A percentile compares a stretch with the other conserved stretches of the same genome.
phyloP scores from a whole-genome alignment of 37 sponge, comb jelly and placozoan species.

The Aphrocallistes beatrix region DNA sequence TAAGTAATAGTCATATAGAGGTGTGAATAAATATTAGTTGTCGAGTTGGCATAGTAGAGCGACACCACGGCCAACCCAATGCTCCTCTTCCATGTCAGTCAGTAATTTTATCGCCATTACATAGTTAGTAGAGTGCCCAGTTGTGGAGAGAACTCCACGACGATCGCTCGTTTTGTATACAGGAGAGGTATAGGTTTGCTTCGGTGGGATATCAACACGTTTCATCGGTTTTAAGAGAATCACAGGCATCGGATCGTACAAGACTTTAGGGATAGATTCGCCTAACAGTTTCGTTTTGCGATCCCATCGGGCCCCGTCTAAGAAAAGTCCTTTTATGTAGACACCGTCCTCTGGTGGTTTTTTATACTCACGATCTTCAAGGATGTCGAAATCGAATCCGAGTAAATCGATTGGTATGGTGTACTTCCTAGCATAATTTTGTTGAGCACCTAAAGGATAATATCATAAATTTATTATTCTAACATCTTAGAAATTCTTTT shows the following conservation, averaged over 20 bases:
- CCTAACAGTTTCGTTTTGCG: conserved; percentile 71
- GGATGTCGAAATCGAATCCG: conserved; percentile 88
- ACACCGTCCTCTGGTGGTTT: conserved; percentile 93
- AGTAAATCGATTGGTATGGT: conserved; percentile 96
- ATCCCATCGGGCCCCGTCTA: conserved; percentile 96
- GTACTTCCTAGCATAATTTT: conserved; percentile 95
- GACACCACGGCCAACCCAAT: conserved; percentile 95
- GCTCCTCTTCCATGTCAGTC: conserved; percentile 82
- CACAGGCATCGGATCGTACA: conserved; percentile 95
- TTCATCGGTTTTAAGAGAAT: conserved; percentile 79
- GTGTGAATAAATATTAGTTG: conserved; percentile 40
- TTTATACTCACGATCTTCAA: conserved; percentile 72
- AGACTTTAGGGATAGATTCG: conserved; percentile 87
- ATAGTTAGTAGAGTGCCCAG: conserved; percentile 99
- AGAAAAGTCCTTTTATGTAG: conserved; percentile 83
- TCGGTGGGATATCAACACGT: conserved; percentile 70
- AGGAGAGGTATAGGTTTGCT: conserved; percentile 65
- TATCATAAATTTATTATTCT: not conserved
- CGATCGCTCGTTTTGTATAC: conserved; percentile 99
- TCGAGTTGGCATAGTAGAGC: conserved; percentile 98
- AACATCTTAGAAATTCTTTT: too few species aligned
- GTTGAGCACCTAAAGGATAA: conserved; percentile 69
- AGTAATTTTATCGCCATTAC: conserved; percentile 89
- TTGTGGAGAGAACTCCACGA: conserved; percentile 89
- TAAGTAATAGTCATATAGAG: too few species aligned